These are phyloP conservation scores for Brenthis ino DNA, from an alignment of 2,888 invertebrate genomes.

Conservation along the genomic window DNA sequence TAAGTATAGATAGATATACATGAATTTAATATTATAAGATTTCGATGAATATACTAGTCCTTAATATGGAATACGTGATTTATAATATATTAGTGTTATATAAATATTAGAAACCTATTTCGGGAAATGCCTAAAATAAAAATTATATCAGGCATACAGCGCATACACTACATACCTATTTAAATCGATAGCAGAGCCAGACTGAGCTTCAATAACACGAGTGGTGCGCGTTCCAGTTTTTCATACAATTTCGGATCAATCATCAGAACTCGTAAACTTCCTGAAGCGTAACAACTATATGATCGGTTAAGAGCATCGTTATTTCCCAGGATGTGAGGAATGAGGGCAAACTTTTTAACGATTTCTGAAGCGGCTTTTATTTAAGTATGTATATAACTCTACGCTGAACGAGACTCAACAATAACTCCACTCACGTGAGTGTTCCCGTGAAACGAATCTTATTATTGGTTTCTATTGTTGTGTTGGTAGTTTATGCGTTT, in stretches of 20 bases:
- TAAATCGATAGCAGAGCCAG: conserved; percentile 11
- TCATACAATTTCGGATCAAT: conserved; percentile 20
- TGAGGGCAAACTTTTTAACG: conserved; percentile 32
- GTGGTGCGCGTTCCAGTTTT: conserved; percentile 17
- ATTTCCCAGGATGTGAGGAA: conserved; percentile 27
- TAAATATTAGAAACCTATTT: no score
- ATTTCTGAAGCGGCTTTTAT: conserved; percentile 21
- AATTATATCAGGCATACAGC: conserved; percentile 2
- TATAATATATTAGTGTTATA: no score
- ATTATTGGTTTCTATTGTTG: conserved; percentile 1
- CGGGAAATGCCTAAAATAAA: background rate
- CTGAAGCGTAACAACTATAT: conserved; percentile 19
- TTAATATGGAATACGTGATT: no score
- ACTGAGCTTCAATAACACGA: conserved; percentile 2
- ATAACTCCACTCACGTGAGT: background rate
- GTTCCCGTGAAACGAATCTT: background rate
- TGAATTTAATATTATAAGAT: no score
- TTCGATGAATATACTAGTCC: no score
- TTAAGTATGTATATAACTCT: conserved; percentile 9
- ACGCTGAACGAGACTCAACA: background rate
- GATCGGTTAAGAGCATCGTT: conserved; percentile 24
- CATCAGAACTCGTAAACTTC: conserved; percentile 20
- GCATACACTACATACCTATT: background rate
- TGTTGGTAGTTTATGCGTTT: background rate
- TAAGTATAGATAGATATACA: no score